phyloP scores from a whole-genome alignment of 2,113 vertebrate genomes.

The Salvator merianae region DNA sequence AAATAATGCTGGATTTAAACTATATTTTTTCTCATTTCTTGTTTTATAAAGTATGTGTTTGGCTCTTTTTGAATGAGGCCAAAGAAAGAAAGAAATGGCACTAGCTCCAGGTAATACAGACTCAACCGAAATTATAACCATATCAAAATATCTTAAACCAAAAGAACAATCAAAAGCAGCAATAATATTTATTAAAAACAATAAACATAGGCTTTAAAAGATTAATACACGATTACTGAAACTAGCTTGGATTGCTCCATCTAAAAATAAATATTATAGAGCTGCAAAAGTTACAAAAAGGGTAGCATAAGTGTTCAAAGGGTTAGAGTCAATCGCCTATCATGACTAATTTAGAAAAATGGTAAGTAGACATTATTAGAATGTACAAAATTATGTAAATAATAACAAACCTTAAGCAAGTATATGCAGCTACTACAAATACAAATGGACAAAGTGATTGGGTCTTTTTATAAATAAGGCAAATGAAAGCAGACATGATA shows the following conservation, averaged over 20 bases:
- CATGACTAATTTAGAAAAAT: too few relatives aligned
- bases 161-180: too few relatives aligned
- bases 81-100: too few relatives aligned
- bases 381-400: too few relatives aligned
- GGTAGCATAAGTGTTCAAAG: not conserved
- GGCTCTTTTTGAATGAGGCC: slow-evolving; percentile 10
- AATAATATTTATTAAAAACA: too few relatives aligned
- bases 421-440: too few relatives aligned
- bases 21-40: slow-evolving; percentile 10
- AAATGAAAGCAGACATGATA: not conserved
- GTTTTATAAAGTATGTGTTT: slow-evolving; percentile 5
- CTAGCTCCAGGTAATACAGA: too few relatives aligned
- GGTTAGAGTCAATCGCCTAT: not conserved
- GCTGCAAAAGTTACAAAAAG: not conserved
- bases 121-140: too few relatives aligned
- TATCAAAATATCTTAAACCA: too few relatives aligned
- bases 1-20: slow-evolving; percentile 42
- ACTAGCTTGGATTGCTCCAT: not conserved
- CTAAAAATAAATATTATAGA: not conserved
- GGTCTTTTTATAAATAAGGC: not conserved
- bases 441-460: not conserved
- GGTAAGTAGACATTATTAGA: too few relatives aligned
- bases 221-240: slow-evolving; percentile 6
- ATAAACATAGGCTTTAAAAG: not conserved
- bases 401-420: too few relatives aligned